Base-by-base conservation (phyloP, 2,888 invertebrate species). In the Drosophila limbata region DNA sequence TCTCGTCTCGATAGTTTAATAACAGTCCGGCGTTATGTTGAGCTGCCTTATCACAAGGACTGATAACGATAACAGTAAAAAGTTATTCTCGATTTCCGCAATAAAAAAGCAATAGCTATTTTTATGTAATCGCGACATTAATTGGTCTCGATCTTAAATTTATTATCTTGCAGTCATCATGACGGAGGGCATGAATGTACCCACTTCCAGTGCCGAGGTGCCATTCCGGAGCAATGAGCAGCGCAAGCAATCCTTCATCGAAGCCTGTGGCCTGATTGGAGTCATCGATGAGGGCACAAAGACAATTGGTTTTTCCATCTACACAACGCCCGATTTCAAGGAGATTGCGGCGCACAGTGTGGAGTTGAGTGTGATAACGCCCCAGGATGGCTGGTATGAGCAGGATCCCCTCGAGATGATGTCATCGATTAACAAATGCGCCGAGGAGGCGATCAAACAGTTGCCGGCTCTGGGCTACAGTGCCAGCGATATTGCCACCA, bases 271-370 rank as follows among this genome's bases (percentile, higher is more conserved):
- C 19, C 93, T 98, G 39, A 94, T 99, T 55, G 98, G 97, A 17
- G 98, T 98, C 35, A 96, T 99, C 68, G 98, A 99, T 91, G 98
- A 98, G 91, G 98, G 99, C 73, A 98, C 99, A n/a, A 96, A 97
- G 86, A 97, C 97, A 47, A 95, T 96, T 51, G 93, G 97, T 84
- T 97, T 98, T 94, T 95, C 97, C 9, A 81, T 97, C 74, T 97
- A 95, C 92, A 95, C 95, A 87, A 96, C 96, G 17, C 95, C 96
- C 65, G 95, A 95, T 45, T 95, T 96, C 19, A 95, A 96, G 74
- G 96, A 98, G 92, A 92, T 98, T 47, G 95, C 95, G 0, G 95
- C 96, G 6, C 95, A 97, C 92, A 96, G 97, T 89, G 94, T 96
- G 31, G 97, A 98, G 90, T 95, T 98, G 53, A 94, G 95, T 10